These are phyloP conservation scores for Phlogophora meticulosa DNA, from an alignment of 2,888 invertebrate genomes.

Conservation along the genomic window DNA sequence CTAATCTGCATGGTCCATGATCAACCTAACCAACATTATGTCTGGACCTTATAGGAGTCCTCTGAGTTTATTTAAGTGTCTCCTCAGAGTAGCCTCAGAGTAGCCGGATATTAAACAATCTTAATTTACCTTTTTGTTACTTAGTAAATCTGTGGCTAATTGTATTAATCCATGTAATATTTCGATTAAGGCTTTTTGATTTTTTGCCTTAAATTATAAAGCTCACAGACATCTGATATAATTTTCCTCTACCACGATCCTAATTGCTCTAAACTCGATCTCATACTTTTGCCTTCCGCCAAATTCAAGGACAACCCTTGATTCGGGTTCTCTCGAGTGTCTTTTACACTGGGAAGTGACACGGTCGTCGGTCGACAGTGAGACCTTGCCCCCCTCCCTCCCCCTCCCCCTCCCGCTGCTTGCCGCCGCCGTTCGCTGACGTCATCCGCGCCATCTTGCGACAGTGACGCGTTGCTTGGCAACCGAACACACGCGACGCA, in stretches of 20 bases:
- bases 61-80: too few relatives aligned
- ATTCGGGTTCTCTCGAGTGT: slow-evolving; percentile 80
- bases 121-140: too few relatives aligned
- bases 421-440: slow-evolving; percentile 80
- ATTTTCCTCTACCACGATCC: slow-evolving; percentile 8
- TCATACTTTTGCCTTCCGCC: slow-evolving; percentile 77
- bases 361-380: slow-evolving; percentile 81
- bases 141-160: too few relatives aligned
- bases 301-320: slow-evolving; percentile 83
- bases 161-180: too few relatives aligned
- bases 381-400: slow-evolving; percentile 83
- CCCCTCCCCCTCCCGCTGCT: slow-evolving; percentile 63
- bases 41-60: too few relatives aligned
- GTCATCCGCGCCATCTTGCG: slow-evolving; percentile 90
- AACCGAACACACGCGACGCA: slow-evolving; percentile 83
- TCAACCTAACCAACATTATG: too few relatives aligned
- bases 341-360: slow-evolving; percentile 89
- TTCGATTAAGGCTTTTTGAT: too few relatives aligned
- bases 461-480: slow-evolving; percentile 87
- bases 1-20: too few relatives aligned
- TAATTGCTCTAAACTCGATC: slow-evolving; percentile 37
- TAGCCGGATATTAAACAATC: too few relatives aligned
- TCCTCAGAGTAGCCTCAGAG: too few relatives aligned
- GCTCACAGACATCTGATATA: background rate
- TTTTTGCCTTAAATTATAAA: too few relatives aligned